Conservation (phyloP, 2,113 vertebrate species). For the Calidris pygmaea region DNA sequence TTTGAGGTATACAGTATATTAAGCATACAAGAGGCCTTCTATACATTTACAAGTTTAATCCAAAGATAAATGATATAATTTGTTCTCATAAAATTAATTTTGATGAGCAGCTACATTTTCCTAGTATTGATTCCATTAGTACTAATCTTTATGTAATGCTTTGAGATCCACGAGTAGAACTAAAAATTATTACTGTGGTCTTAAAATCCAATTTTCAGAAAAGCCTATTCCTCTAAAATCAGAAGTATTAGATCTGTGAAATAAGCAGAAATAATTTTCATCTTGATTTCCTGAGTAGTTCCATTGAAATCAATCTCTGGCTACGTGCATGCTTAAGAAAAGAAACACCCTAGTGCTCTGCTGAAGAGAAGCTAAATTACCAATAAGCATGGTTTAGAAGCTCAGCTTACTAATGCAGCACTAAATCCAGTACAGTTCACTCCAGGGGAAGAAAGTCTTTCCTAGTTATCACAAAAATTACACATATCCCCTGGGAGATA, state of each 20-base stretch:
- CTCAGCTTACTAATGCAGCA: background rate
- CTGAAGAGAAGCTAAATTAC: conserved; percentile 36
- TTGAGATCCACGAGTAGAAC: background rate
- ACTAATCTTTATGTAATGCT: background rate
- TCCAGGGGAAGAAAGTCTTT: conserved; percentile 11
- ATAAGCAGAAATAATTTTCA: conserved; percentile 1
- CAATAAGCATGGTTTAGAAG: background rate
- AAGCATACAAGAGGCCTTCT: background rate
- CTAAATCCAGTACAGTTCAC: conserved; percentile 18
- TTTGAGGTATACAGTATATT: background rate
- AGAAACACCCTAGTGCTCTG: background rate
- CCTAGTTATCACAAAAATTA: conserved; percentile 38
- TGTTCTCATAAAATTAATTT: background rate
- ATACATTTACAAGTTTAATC: background rate
- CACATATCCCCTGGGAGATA: background rate
- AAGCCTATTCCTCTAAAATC: background rate
- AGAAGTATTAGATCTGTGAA: conserved; percentile 10
- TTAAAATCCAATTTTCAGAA: conserved; percentile 26
- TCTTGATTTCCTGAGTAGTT: background rate
- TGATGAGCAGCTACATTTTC: background rate
- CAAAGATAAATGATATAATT: background rate
- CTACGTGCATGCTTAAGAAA: background rate
- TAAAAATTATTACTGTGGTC: background rate
- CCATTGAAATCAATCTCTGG: conserved; percentile 11
- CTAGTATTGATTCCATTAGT: background rate